Percentiles rank a stretch among this genome's conserved stretches.
phyloP scores from a whole-genome alignment of 2,113 vertebrate genomes.

The Piliocolobus tephrosceles region DNA sequence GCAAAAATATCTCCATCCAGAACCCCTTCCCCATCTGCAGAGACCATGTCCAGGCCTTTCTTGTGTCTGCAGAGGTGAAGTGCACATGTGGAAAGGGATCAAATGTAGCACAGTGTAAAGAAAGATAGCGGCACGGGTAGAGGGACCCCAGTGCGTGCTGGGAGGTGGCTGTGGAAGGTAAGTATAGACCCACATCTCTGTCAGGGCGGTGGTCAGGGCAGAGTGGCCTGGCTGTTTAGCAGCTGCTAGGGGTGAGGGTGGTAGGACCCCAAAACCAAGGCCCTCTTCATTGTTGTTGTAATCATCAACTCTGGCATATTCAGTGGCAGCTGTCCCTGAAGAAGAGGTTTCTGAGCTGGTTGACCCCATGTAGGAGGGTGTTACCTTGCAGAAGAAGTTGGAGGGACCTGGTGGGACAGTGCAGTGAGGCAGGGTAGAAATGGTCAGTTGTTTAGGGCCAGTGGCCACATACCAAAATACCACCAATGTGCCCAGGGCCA shows the following conservation, averaged over 20 bases:
- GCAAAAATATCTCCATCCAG: not conserved
- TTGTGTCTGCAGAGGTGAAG: not conserved
- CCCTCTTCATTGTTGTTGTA: not conserved
- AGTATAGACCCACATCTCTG: not conserved
- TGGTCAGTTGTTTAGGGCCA: not conserved
- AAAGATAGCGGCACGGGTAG: not conserved
- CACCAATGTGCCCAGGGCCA: conserved; percentile 17
- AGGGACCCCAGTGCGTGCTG: not conserved
- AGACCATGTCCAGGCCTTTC: not conserved
- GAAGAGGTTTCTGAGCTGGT: not conserved
- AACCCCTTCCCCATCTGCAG: not conserved
- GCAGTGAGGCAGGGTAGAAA: not conserved
- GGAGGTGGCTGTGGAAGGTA: not conserved
- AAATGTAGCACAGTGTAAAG: not conserved
- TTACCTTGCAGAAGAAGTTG: not conserved
- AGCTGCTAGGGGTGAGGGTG: not conserved
- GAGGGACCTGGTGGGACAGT: not conserved
- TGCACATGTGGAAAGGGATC: not conserved
- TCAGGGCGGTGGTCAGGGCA: not conserved
- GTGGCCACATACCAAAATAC: not conserved
- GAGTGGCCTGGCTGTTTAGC: not conserved
- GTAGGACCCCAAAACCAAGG: not conserved
- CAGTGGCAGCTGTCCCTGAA: not conserved
- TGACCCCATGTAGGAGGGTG: not conserved
- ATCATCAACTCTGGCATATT: not conserved